Conservation (phyloP, 2,888 invertebrate species). For the Philereme transversata region DNA sequence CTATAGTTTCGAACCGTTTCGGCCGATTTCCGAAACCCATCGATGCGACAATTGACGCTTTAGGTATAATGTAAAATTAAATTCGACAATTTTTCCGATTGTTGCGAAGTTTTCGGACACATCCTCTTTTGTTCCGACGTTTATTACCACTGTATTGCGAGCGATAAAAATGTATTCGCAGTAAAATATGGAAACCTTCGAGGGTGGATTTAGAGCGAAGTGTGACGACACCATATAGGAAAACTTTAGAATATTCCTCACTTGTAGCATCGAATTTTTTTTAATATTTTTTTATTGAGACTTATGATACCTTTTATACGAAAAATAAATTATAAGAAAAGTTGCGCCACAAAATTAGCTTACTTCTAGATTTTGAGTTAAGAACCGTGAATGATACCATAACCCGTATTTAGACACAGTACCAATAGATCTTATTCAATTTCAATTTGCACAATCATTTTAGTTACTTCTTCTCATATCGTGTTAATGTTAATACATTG, state of each 20-base stretch:
- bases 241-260: conserved; percentile 1
- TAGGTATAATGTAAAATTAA: conserved; percentile 14
- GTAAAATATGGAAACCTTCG: conserved; percentile 39
- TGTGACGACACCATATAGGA: neutral
- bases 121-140: conserved; percentile 36
- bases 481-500: no score
- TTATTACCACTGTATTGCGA: conserved; percentile 41
- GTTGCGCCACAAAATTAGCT: no score
- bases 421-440: no score
- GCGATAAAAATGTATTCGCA: conserved; percentile 43
- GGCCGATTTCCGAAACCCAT: neutral
- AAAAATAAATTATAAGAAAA: no score
- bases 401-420: no score
- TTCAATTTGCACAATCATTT: no score
- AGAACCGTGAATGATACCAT: no score
- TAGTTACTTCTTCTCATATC: no score
- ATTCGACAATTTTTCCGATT: conserved; percentile 14
- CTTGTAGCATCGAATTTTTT: neutral
- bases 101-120: conserved; percentile 27
- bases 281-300: neutral
- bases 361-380: neutral
- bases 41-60: neutral
- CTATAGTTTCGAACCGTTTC: no score
- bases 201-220: conserved; percentile 28
- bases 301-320: no score